Percentiles rank a stretch among this genome's conserved stretches.
Conservation (phyloP, 2,888 invertebrate species). For the Synanthedon andrenaeformis region DNA sequence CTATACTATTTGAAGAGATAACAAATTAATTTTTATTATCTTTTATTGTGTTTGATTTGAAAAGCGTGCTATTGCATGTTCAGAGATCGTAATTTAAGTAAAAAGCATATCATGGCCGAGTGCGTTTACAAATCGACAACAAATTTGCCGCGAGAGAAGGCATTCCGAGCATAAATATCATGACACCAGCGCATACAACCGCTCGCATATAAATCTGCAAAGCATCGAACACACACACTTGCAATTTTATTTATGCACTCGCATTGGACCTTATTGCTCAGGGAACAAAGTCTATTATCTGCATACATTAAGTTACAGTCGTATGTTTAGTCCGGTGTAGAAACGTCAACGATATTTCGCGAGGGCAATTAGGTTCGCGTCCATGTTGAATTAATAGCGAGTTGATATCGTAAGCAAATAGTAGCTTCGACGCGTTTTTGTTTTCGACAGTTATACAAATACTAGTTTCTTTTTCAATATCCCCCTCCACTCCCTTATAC, state of each 20-base stretch:
- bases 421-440: background rate
- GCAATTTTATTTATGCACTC: slow-evolving; percentile 6
- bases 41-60: too few species aligned
- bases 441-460: too few species aligned
- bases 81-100: background rate
- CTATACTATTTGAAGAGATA: too few species aligned
- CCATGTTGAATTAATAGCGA: slow-evolving; percentile 36
- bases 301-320: background rate
- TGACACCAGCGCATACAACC: slow-evolving; percentile 24
- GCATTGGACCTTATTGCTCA: background rate
- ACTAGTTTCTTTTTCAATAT: too few species aligned
- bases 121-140: slow-evolving; percentile 37
- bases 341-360: slow-evolving; percentile 39
- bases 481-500: too few species aligned
- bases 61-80: background rate
- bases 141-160: slow-evolving; percentile 21
- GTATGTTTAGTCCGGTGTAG: slow-evolving; percentile 8
- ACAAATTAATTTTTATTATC: too few species aligned
- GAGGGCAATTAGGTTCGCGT: slow-evolving; percentile 36
- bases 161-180: slow-evolving; percentile 39
- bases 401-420: slow-evolving; percentile 27
- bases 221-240: slow-evolving; percentile 16
- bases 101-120: background rate
- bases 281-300: background rate
- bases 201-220: slow-evolving; percentile 32